Evolutionary conservation across 2,888 invertebrate genomes (phyloP).

Genomic region (Pammene aurita): DNA sequence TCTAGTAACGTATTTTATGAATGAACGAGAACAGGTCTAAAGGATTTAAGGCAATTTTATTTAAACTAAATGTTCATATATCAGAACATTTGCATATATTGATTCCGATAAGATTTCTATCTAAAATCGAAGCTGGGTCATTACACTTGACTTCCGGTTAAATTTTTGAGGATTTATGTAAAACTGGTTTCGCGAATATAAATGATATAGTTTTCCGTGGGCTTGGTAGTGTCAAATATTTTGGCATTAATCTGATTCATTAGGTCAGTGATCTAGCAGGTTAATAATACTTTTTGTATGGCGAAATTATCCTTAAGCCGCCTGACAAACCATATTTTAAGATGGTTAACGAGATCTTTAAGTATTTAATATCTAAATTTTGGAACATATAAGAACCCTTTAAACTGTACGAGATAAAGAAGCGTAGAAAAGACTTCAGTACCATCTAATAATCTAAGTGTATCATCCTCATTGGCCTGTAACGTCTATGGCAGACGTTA

Average conservation of each 20-base stretch:
- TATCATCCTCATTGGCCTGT: no score
- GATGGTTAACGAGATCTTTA: no score
- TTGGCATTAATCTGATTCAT: conserved; percentile 3
- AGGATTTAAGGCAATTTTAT: not conserved
- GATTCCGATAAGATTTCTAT: conserved; percentile 6
- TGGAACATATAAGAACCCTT: no score
- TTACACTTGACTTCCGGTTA: conserved; percentile 19
- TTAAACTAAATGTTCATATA: not conserved
- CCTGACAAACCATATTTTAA: no score
- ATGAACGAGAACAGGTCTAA: not conserved
- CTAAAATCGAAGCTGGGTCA: conserved; percentile 13
- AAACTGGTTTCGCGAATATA: conserved; percentile 3
- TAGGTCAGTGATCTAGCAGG: not conserved
- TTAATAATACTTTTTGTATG: no score
- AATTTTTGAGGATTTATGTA: not conserved
- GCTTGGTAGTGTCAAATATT: conserved; percentile 1
- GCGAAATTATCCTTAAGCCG: not conserved
- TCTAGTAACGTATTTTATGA: not conserved
- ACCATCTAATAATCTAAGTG: no score
- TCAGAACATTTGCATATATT: conserved; percentile 5
- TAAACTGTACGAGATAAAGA: no score
- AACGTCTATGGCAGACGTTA: no score
- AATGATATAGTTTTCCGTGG: conserved; percentile 6
- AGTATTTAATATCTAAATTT: no score
- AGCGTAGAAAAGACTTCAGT: no score